Base-by-base conservation (phyloP, 2,888 invertebrate species). In the Argynnis bischoffii region DNA sequence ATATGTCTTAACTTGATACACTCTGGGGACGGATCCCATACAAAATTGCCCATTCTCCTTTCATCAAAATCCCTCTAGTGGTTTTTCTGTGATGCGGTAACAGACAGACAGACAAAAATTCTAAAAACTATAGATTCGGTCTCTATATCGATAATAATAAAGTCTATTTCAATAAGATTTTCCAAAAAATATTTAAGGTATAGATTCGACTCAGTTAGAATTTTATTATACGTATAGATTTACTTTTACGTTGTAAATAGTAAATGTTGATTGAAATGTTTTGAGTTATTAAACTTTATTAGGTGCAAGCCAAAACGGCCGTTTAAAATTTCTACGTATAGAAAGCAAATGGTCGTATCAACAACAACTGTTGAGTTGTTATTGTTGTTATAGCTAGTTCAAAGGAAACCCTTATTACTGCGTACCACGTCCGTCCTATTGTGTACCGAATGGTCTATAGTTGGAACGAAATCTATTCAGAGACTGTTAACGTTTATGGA, bases 351-450 rank as follows among this genome's bases (percentile, higher is more conserved):
- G 63, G 41, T 56, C 59, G 53, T 67, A 70, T 65, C 65, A 66
- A 68, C 65, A 66, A 68, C 69, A 69, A 70, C 61, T 71, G 74
- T 71, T 69, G 68, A 73, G 68, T 66, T 73, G 72, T 72, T 74
- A 69, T 79, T 83, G 81, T 80, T 81, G 79, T 77, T 80, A 78
- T 79, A 82, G 79, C 81, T 81, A 82, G 88, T 87, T 89, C 89
- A 90, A 89, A 90, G 88, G 88, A 89, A 90, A 85, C 82, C 78
- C 81, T 84, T 87, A 87, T 88, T 87, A 86, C 84, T 83, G 82
- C 82, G 81, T 78, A 76, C 77, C 75, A 81, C 88, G 85, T 88
- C 88, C 88, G 89, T 83, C 76, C 80, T 76, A 84, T 85, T 87
- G 86, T 83, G 79, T 82, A 80, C 80, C 74, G 76, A 81, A 80